These are phyloP conservation scores for Paedocypris sp. DNA, from an alignment of 2,113 vertebrate genomes.

Conservation along the genomic window DNA sequence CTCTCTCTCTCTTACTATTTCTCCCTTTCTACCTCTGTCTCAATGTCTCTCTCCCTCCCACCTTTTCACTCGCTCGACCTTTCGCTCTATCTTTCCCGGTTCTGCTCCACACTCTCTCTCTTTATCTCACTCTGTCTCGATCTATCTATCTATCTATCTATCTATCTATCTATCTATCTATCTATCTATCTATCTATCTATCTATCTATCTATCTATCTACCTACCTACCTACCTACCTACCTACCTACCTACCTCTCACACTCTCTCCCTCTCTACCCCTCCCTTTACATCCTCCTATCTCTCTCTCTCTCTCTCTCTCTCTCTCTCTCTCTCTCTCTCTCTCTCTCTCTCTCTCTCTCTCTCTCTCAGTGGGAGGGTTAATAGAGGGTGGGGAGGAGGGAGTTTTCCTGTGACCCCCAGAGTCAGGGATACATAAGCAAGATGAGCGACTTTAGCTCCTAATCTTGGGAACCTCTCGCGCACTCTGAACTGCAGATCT, in stretches of 20 bases:
- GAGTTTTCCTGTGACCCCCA: slow-evolving; percentile 57
- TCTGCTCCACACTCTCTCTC: slow-evolving; percentile 32
- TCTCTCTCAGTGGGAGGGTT: slow-evolving; percentile 39
- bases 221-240: no score
- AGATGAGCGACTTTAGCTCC: slow-evolving; percentile 71
- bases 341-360: slow-evolving; percentile 20
- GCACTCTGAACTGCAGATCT: slow-evolving; percentile 46
- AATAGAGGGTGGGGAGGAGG: slow-evolving; percentile 28
- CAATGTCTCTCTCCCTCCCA: slow-evolving; percentile 27
- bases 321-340: slow-evolving; percentile 36
- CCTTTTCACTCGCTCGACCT: slow-evolving; percentile 30
- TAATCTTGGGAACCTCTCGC: slow-evolving; percentile 61
- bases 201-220: slow-evolving; percentile 35
- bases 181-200: slow-evolving; percentile 29
- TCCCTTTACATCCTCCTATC: no score
- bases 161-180: slow-evolving; percentile 26
- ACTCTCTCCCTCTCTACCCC: slow-evolving; percentile 27
- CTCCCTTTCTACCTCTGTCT: slow-evolving; percentile 31
- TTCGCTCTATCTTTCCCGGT: slow-evolving; percentile 29
- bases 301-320: slow-evolving; percentile 16
- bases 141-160: slow-evolving; percentile 33
- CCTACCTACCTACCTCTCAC: no score
- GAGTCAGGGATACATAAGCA: slow-evolving; percentile 73
- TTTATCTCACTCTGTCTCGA: slow-evolving; percentile 26
- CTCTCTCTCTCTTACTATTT: slow-evolving; percentile 35